Base-by-base conservation (phyloP, 2,113 vertebrate genomes). In the Chlorodrepanis virens region DNA sequence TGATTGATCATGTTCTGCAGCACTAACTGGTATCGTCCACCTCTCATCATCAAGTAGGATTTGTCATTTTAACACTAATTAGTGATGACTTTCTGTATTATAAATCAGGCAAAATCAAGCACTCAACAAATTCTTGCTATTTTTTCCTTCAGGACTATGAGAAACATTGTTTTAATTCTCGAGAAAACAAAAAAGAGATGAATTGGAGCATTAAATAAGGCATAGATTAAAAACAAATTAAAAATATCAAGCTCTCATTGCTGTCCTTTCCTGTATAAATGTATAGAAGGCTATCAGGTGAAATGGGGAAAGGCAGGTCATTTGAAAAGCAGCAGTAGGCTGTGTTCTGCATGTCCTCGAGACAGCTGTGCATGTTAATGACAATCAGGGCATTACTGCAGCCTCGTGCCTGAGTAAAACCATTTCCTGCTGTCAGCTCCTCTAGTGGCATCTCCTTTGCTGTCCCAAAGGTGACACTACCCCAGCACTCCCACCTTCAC, bases 61-160 rank as follows among this genome's bases (percentile, higher is more conserved):
- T 93, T 91, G 78, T 88, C 45, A 59, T 83, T 89, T 80, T 88
- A 91, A 54, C 21, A 6, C 47, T 88, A 90, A 95, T 91, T 90
- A 85, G 39, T 47, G 39, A 27, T 14, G 29, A 54, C 39, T 94
- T 82, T 72, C 50, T 59, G 49, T 64, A 57, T 85, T 88, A 20
- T 37, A 80, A 83, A 37, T 42, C 35, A 67, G 15, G 10, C 63
- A 83, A 83, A 93, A 81, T 76, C 77, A 75, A 71, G 20, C 29
- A 47, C 42, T 91, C 11, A 85, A 76, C 44, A 69, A 57, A 59
- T 28, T 80, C 25, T 39, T 72, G 21, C 29, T 86, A 9, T 54
- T 87, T 91, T 91, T 86, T 49, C 29, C 68, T 76, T 76, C 27
- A 37, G 54, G 35, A 18, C 42, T 70, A n/a, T 63, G 54, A 50